Base-by-base conservation (phyloP, 1,140 invertebrate genomes). In the Globodera rostochiensis region DNA sequence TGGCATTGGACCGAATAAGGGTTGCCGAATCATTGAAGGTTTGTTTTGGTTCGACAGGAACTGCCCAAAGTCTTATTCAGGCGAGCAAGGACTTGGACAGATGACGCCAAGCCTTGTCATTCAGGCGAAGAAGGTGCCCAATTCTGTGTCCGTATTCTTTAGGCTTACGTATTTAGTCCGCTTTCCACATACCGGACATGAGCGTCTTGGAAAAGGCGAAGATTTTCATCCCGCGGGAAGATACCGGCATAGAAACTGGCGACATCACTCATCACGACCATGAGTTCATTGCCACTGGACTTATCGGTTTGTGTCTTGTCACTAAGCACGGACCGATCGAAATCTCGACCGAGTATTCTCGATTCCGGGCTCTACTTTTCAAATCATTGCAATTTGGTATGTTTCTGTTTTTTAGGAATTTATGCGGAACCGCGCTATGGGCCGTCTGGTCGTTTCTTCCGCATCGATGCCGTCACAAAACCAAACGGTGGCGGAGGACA, bases 1-100 rank as follows among this genome's bases (percentile, higher is more conserved):
- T n/a, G 74, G 74, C 15, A 57, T 76, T 57, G 74, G 74, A 19
- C 5, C 53, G 15, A 19, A 76, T 21, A 76, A 76, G 46, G 74
- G 74, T 21, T 64, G 57, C 53, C 47, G 74, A 46, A 76, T 66
- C 7, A 46, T 76, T 15, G 74, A 76, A 76, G 13, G n/a, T 60
- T 15, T 46, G 7, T 21, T 64, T 19, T 13, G 13, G 25, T 25
- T 64, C 6, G 13, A 6, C 0, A 6, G 3, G 0, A 64, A 64
- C 19, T 15, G 0, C 4, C 4, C 19, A 6, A 13, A 19, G 13
- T 19, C 13, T 19, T 19, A 64, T 53, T 64, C 15, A 64, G 57
- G 57, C 8, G 19, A 57, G 4, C 66, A 9, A 21, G 50, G 46
- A 11, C 11, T 15, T n/a, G 57, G 3, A 15, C 5, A 76, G n/a